Conservation (phyloP, 2,888 invertebrate species). For the Drosophila bunnanda region DNA sequence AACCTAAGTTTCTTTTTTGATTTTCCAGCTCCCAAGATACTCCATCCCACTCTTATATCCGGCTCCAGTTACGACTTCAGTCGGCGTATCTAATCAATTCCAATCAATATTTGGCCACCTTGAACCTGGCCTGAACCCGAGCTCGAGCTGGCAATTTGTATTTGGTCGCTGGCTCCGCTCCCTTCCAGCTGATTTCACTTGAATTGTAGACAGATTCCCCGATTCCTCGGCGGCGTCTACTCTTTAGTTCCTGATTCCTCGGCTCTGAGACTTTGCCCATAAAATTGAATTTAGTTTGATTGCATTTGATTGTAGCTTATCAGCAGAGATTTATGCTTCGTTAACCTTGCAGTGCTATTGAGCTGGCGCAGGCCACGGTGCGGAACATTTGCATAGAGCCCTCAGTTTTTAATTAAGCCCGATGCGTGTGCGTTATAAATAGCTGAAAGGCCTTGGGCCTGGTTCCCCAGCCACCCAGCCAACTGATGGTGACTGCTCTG, state of each 20-base stretch:
- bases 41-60: slow-evolving; percentile 5
- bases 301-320: slow-evolving; percentile 80
- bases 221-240: slow-evolving; percentile 52
- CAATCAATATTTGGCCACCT: slow-evolving; percentile 63
- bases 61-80: slow-evolving; percentile 15
- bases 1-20: background rate
- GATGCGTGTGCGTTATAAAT: slow-evolving; percentile 43
- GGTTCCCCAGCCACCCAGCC: slow-evolving; percentile 13
- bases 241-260: slow-evolving; percentile 30
- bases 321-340: slow-evolving; percentile 77
- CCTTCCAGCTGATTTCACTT: slow-evolving; percentile 71
- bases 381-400: slow-evolving; percentile 67
- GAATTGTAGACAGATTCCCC: slow-evolving; percentile 63
- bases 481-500: slow-evolving; percentile 32
- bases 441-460: slow-evolving; percentile 37
- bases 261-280: slow-evolving; percentile 48
- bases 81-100: slow-evolving; percentile 62
- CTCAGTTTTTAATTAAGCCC: slow-evolving; percentile 75
- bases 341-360: slow-evolving; percentile 69
- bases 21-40: background rate
- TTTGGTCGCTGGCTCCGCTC: slow-evolving; percentile 58
- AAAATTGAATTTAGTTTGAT: slow-evolving; percentile 79
- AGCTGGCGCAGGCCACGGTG: slow-evolving; percentile 32
- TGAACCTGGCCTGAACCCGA: slow-evolving; percentile 23
- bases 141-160: slow-evolving; percentile 66